Percentiles rank a stretch among this genome's conserved stretches.
phyloP scores from a whole-genome alignment of 2,113 vertebrate genomes.

The Dicrurus megarhynchus region DNA sequence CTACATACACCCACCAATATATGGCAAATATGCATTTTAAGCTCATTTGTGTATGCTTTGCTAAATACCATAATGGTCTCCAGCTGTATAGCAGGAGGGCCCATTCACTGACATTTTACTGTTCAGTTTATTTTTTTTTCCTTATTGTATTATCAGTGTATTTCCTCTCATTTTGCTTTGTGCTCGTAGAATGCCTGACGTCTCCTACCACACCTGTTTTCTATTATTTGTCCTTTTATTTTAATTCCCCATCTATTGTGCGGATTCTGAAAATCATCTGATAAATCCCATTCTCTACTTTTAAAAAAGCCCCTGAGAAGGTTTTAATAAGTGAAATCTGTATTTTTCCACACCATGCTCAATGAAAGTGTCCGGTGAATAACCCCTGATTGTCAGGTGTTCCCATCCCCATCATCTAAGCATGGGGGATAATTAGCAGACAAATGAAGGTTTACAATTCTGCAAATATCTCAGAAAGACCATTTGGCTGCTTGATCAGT shows the following conservation, averaged over 20 bases:
- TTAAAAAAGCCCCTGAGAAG: conserved; percentile 28
- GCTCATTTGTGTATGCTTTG: conserved; percentile 21
- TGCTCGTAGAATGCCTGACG: background rate
- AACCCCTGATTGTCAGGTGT: conserved; percentile 69
- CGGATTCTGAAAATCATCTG: conserved; percentile 23
- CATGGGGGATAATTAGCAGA: conserved; percentile 56
- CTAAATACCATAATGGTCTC: conserved; percentile 28
- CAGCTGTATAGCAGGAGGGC: conserved; percentile 55
- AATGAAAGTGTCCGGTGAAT: conserved; percentile 52
- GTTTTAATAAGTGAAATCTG: conserved; percentile 41
- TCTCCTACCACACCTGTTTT: conserved; percentile 66
- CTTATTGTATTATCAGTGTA: conserved; percentile 21
- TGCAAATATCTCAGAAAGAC: conserved; percentile 37
- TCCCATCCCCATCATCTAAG: conserved; percentile 30
- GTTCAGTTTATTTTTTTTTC: background rate
- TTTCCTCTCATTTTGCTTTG: conserved; percentile 17
- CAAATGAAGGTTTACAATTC: conserved; percentile 43
- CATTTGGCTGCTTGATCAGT: conserved; percentile 55
- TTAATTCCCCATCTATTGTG: conserved; percentile 65
- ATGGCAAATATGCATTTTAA: background rate
- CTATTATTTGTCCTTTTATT: conserved; percentile 61
- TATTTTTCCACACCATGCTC: conserved; percentile 14
- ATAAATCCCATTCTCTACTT: conserved; percentile 60
- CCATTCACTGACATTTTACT: conserved; percentile 38
- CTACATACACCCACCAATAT: background rate